Evolutionary conservation across 2,797 vertebrate genomes (phyloP), one percentile per base, ranked within the genome.

Genomic region (Pangasius djambal): DNA sequence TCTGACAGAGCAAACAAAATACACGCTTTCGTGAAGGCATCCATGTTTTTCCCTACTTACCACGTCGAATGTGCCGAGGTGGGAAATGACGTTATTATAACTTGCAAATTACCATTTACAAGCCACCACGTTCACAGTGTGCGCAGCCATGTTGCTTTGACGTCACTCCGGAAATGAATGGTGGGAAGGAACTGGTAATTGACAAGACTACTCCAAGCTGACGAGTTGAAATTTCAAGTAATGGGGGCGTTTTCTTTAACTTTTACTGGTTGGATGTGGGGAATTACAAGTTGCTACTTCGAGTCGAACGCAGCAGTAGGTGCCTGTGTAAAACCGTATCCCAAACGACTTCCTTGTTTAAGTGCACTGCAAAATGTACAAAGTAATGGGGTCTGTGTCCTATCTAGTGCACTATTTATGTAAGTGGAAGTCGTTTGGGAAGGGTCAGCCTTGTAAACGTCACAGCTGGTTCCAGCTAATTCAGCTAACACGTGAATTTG

Each of bases 401-500:
- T 55, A 52, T 61, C 10, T 13, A 72, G 84, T 72, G 67, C 48
- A 37, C 84, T 85, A 37, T 57, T 9, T 72, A 72, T 12, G 0
- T 0, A 13, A 0, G 8, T 6, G 28, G 8, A 55, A 2, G 48
- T 40, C 4, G 25, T 85, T 72, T 72, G 65, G 18, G 6, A 37
- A 2, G 8, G 15, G 63, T 20, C 83, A 20, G 48, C 15, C 9
- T 61, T 48, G 4, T 70, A 77, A 50, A 78, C 86, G 28, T 78
- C n/a, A 31, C 55, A 18, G 2, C 37, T n/a, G 34, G 37, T 20
- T 20, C 5, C 4, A 15, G 50, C 25, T 70, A 28, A 55, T 16
- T 10, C 12, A 12, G 55, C 57, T 75, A 82, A 25, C 77, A 67
- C 63, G 65, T 87, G 74, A 65, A 87, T 61, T 78, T 34, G 16